These are phyloP conservation scores for Dipodomys merriami DNA, from an alignment of 2,113 vertebrate species.

Conservation along the genomic window DNA sequence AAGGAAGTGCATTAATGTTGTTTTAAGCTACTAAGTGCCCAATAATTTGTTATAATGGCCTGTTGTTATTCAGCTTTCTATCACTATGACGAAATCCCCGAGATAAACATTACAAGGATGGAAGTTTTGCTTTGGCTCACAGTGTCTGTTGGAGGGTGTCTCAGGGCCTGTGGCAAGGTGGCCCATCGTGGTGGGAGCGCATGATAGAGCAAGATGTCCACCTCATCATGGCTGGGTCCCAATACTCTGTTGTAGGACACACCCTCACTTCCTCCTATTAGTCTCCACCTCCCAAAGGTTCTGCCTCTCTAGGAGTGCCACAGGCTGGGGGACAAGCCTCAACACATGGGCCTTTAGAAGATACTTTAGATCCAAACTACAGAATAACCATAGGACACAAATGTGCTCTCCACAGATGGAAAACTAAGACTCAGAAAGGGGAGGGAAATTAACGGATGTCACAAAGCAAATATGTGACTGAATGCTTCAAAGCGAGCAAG, in stretches of 20 bases:
- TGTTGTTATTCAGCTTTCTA: neutral
- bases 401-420: neutral
- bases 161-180: neutral
- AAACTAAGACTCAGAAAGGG: neutral
- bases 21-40: neutral
- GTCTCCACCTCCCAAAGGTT: neutral
- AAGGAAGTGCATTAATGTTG: neutral
- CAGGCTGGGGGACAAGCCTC: neutral
- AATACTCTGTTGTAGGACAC: too few relatives aligned
- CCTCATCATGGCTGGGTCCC: neutral
- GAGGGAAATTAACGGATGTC: neutral
- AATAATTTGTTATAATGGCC: neutral
- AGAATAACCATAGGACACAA: neutral
- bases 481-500: neutral
- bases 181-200: neutral
- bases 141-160: neutral
- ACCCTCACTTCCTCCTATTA: neutral
- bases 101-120: neutral
- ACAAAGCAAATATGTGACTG: neutral
- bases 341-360: neutral
- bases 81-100: neutral
- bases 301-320: neutral
- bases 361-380: neutral
- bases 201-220: neutral
- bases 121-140: neutral